phyloP scores from a whole-genome alignment of 2,113 vertebrate species.

The Hypomesus transpacificus region DNA sequence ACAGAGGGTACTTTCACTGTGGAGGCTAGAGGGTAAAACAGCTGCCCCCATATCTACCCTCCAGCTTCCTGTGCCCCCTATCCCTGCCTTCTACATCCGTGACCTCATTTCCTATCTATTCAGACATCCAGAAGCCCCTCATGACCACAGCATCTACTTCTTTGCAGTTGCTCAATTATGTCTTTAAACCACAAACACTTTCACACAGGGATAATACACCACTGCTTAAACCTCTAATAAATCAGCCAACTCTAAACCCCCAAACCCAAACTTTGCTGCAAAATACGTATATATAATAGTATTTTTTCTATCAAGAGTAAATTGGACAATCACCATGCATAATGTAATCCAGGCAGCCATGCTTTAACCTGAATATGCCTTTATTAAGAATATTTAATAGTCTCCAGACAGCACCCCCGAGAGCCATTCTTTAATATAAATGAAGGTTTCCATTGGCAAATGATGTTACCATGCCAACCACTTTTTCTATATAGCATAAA shows the following conservation, averaged over 20 bases:
- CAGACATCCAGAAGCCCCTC: constrained; percentile 12
- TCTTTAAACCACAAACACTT: constrained; percentile 12
- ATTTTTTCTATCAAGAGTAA: background rate
- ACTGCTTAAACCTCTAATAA: background rate
- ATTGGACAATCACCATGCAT: constrained; percentile 11
- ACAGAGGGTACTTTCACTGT: constrained; percentile 10
- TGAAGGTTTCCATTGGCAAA: constrained; percentile 51
- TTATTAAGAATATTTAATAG: constrained; percentile 48
- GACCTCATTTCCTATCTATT: constrained; percentile 16
- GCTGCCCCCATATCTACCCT: constrained; percentile 20
- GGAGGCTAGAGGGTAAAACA: constrained; percentile 19
- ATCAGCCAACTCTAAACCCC: background rate
- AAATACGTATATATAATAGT: background rate
- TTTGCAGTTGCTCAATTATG: constrained; percentile 22
- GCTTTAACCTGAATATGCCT: constrained; percentile 35
- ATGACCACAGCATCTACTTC: background rate
- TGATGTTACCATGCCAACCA: constrained; percentile 62
- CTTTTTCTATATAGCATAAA: constrained; percentile 46
- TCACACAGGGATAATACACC: background rate
- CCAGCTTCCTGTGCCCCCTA: constrained; percentile 8
- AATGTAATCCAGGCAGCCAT: constrained; percentile 27
- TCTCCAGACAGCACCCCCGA: constrained; percentile 51
- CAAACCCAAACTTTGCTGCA: background rate
- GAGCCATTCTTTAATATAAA: constrained; percentile 61
- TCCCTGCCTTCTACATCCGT: constrained; percentile 15